Percentiles rank a stretch among this genome's conserved stretches.
Evolutionary conservation across 1,140 invertebrate species (phyloP).

Genomic region (Macrocentrus cingulum): DNA sequence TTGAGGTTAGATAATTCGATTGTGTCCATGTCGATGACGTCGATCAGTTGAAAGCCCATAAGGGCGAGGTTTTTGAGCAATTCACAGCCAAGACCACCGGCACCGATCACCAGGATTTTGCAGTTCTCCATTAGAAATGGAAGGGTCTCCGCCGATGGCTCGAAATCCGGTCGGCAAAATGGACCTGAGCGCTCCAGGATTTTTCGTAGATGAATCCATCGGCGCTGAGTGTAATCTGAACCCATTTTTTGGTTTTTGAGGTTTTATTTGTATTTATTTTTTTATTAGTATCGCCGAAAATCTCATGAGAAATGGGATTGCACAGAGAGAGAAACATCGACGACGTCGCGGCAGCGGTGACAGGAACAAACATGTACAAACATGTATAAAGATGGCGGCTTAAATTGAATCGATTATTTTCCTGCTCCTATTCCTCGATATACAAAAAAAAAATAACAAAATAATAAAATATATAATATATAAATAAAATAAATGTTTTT

Average conservation of each 20-base stretch:
- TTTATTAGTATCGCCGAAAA: background rate
- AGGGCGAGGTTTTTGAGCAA: conserved; percentile 92
- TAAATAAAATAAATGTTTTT: too few relatives aligned
- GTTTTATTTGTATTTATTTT: background rate
- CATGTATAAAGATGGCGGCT: too few relatives aligned
- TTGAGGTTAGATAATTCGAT: conserved; percentile 98
- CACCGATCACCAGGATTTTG: conserved; percentile 87
- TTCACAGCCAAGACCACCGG: conserved; percentile 97
- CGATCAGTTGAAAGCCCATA: conserved; percentile 91
- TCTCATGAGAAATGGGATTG: too few relatives aligned
- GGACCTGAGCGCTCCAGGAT: conserved; percentile 89
- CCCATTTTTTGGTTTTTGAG: conserved; percentile 37
- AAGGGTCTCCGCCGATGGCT: conserved; percentile 81
- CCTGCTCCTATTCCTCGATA: too few relatives aligned
- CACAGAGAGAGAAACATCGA: too few relatives aligned
- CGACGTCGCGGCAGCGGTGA: too few relatives aligned
- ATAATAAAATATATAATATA: too few relatives aligned
- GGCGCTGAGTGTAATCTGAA: conserved; percentile 49
- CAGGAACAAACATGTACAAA: too few relatives aligned
- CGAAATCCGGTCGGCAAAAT: conserved; percentile 90
- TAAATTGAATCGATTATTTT: too few relatives aligned
- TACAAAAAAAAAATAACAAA: too few relatives aligned
- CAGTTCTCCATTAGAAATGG: conserved; percentile 82
- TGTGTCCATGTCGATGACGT: conserved; percentile 98
- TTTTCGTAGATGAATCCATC: conserved; percentile 84